Base-by-base conservation (phyloP, 2,888 invertebrate species). In the Leucania comma region DNA sequence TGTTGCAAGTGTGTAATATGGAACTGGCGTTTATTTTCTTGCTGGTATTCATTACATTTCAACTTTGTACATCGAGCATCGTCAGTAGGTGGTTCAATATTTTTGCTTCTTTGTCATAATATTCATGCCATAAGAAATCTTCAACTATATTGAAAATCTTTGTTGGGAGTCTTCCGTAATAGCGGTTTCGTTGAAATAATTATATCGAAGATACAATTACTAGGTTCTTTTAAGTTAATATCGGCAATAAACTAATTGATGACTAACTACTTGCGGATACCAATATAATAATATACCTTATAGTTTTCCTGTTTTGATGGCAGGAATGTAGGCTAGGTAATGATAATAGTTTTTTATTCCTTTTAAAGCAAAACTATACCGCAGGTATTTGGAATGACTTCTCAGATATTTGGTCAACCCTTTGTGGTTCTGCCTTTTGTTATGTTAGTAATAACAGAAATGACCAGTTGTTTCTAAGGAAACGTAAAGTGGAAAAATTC, bases 251-350 rank as follows among this genome's bases (percentile, higher is more conserved):
- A 63, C 48, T 64, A 71, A 57, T 67, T 61, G n/a, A 20, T 68
- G 57, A 53, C 17, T 63, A 69, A 78, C 51, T 38, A 54, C 24
- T n/a, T 17, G 9, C 6, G 9, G 38, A 63, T 70, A 63, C 50
- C 77, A 63, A 6, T n/a, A n/a, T n/a, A n/a, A n/a, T 46, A 22
- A 53, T 42, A 50, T 46, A 32, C 24, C 24, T 24, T 42, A 24
- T 24, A 56, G 42, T 66, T 78, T 81, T 77, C 78, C 78, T 78
- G 78, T 78, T 77, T 64, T 75, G 57, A 32, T 64, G 63, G n/a
- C 22, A 63, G 46, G 51, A 56, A 59, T 77, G 51, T 24, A 24
- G 4, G 24, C 35, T 62, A 58, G 24, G 38, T 35, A 53, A 24
- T 4, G 17, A 48, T 65, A 51, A 22, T 1, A 26, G 24, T 60